Evolutionary conservation across 2,888 invertebrate species (phyloP).

Genomic region (Acleris laterana): DNA sequence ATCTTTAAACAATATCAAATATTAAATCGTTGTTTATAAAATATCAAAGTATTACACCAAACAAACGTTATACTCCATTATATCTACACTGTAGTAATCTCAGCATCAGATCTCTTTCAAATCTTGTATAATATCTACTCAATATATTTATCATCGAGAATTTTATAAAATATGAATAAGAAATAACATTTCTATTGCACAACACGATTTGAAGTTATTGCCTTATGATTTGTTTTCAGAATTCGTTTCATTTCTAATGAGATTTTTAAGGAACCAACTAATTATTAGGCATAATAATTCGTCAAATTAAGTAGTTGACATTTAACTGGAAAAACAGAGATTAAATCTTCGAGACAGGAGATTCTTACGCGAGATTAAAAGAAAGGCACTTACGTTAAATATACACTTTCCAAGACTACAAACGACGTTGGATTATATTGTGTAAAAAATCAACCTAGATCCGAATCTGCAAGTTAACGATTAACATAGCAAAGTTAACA

Average conservation of each 20-base stretch:
- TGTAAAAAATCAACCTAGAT: constrained; percentile 46
- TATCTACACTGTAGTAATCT: constrained; percentile 72
- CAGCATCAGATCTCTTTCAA: constrained; percentile 79
- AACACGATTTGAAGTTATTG: constrained; percentile 52
- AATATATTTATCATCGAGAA: constrained; percentile 50
- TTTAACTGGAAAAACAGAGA: constrained; percentile 21
- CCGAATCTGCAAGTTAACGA: constrained; percentile 59
- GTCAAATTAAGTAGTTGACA: not conserved
- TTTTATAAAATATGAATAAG: constrained; percentile 72
- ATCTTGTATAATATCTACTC: constrained; percentile 59
- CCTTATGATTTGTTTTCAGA: constrained; percentile 11
- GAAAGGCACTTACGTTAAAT: constrained; percentile 59
- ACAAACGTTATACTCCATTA: constrained; percentile 57
- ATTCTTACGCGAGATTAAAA: constrained; percentile 75
- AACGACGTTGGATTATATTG: constrained; percentile 35
- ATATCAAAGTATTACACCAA: constrained; percentile 44
- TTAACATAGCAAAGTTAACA: constrained; percentile 83
- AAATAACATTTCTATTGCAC: constrained; percentile 82
- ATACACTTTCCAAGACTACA: constrained; percentile 50
- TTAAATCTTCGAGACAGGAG: constrained; percentile 52
- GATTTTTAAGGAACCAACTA: constrained; percentile 11
- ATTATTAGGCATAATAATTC: not conserved
- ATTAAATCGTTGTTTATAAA: constrained; percentile 9
- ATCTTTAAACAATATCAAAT: too few species aligned
- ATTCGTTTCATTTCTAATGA: not conserved